These are phyloP conservation scores for Alligator sinensis DNA, from an alignment of 2,113 vertebrate genomes.

Conservation along the genomic window DNA sequence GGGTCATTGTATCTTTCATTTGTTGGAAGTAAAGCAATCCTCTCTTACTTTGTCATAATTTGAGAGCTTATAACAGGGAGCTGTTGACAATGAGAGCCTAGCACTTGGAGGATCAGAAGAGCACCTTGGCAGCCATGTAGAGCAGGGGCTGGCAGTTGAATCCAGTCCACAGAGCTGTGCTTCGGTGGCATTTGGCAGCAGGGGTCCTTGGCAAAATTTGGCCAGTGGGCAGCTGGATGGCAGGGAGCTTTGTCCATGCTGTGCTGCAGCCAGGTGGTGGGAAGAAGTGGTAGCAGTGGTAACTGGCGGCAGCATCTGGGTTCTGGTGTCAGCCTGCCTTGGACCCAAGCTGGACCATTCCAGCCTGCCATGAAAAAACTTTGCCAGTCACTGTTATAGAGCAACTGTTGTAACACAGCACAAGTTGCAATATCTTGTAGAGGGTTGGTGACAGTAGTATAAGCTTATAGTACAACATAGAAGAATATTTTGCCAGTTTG, in stretches of 20 bases:
- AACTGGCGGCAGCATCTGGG: background rate
- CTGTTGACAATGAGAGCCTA: background rate
- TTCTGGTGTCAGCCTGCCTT: no score
- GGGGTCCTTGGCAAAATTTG: background rate
- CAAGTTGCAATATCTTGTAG: background rate
- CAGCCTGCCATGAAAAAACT: no score
- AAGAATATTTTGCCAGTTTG: background rate
- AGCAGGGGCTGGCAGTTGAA: no score
- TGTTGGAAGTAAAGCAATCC: background rate
- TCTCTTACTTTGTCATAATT: background rate
- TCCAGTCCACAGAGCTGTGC: background rate
- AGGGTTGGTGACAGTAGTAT: background rate
- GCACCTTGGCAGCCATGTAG: no score
- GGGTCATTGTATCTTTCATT: no score
- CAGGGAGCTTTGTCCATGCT: no score
- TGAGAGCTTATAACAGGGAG: background rate
- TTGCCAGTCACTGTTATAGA: no score
- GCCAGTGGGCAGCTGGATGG: no score
- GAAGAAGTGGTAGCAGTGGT: background rate
- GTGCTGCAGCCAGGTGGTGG: no score
- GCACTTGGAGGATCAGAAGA: background rate
- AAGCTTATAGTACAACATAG: background rate
- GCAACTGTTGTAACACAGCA: background rate
- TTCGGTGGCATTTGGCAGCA: background rate
- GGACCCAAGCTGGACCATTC: background rate